Base-by-base conservation (phyloP, 2,888 invertebrate species). In the Galerucella pusilla region DNA sequence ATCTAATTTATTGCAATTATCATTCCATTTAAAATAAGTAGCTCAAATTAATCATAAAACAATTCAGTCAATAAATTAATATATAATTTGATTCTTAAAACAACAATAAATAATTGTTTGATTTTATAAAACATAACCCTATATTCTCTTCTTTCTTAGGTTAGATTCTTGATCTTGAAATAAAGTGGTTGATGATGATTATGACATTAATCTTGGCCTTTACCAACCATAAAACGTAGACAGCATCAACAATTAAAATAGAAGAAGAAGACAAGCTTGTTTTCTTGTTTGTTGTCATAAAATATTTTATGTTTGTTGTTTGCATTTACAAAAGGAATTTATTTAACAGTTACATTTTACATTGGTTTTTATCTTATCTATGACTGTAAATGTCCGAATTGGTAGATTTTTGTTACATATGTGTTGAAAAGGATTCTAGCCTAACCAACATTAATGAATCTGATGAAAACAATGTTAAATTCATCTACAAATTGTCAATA, bases 381-480 rank as follows among this genome's bases (percentile, higher is more conserved):
- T 16, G 2, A 20, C 14, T 52, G 10, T 42, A 77, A 76, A 80
- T 80, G 80, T 70, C 71, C 16, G 74, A 69, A 46, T 68, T 72
- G 11, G 49, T 71, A 45, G 77, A 77, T 64, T 81, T 79, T 75
- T 82, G 82, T 63, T 82, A 80, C 71, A 74, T 82, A 63, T 82
- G 82, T 60, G 71, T 82, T 46, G 75, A 79, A 76, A 76, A 73
- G 70, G 49, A 67, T 49, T 46, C 73, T 2, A 49, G 74, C 46
- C 75, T 80, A 45, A 71, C 75, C 61, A 77, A 67, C 35, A 67
- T 81, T 59, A 74, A 71, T n/a, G 74, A 76, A 59, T 63, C 61
- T 4, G 81, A 82, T 54, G 76, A 61, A 65, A 71, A 73, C 28
- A 69, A 75, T 9, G 42, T 80, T n/a, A 78, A 74, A 70, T 76